A percentile compares a stretch with the other conserved stretches of the same genome.
Conservation (phyloP, 2,797 vertebrate species). For the Danio jaintianensis region DNA sequence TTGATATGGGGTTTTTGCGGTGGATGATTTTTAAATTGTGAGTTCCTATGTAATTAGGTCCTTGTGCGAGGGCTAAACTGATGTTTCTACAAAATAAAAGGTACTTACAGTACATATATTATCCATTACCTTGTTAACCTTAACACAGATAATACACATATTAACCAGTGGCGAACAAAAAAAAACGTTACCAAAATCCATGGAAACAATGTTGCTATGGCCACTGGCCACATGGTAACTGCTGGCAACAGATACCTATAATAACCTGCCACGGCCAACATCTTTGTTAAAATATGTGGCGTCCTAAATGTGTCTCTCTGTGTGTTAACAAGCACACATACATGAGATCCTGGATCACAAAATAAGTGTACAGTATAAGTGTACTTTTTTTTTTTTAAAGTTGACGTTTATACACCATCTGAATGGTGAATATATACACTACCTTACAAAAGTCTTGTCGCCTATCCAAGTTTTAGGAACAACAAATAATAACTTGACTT, state of each 20-base stretch:
- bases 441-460: too few relatives aligned
- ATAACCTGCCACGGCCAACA: constrained; percentile 55
- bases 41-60: neutral
- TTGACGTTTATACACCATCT: too few relatives aligned
- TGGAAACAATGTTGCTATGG: constrained; percentile 64
- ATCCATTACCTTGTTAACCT: neutral
- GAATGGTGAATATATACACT: too few relatives aligned
- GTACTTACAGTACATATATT: neutral
- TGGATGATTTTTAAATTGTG: neutral
- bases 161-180: constrained; percentile 16
- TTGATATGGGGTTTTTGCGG: neutral
- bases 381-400: too few relatives aligned
- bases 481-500: too few relatives aligned
- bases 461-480: too few relatives aligned
- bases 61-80: neutral
- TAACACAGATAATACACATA: neutral
- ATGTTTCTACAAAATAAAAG: constrained; percentile 2
- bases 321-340: neutral
- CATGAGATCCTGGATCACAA: too few relatives aligned
- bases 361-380: too few relatives aligned
- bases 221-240: constrained; percentile 50
- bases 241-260: constrained; percentile 59
- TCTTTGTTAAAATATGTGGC: constrained; percentile 25
- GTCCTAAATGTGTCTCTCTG: neutral
- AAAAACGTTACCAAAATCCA: constrained; percentile 56